Evolutionary conservation across 2,797 vertebrate species (phyloP), one percentile per base, ranked within the genome.

Genomic region (Labroides dimidiatus): DNA sequence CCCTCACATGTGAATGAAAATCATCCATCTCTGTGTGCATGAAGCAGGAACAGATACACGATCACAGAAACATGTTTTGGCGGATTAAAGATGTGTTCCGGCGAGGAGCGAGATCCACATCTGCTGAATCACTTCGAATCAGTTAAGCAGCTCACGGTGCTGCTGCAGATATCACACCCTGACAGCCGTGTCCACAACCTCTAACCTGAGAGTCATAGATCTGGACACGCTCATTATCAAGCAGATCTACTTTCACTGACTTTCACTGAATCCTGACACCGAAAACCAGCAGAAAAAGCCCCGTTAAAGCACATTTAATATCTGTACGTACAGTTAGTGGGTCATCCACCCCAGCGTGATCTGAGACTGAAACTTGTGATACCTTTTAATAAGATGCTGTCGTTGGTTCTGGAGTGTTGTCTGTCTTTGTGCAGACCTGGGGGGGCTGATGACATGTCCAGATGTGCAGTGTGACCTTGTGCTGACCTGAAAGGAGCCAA

Each of bases 41-140:
- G 39, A 42, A 61, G 55, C 33, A 0, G 2, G 14, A 50, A 23
- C 43, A 49, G 57, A 44, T 6, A 23, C 14, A 7, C 44, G 30
- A 15, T 52, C 21, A 37, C 36, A 30, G 43, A 39, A 36, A 14
- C 15, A 17, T 3, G 21, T 23, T 17, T 39, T 33, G 45, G 54
- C 12, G 13, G 57, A 70, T 24, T 19, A 63, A 76, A 65, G 44
- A 53, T 43, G 37, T 42, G 61, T 59, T 24, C 17, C 48, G 49
- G 20, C 33, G 54, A 62, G 33, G 37, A 73, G 69, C 47, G 50
- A 69, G 10, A 69, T 49, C 56, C 65, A 75, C 90, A 91, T 93
- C 88, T 94, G 93, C 55, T 74, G 36, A 84, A 86, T 69, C 68
- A 48, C 56, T 93, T 89, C 24, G 68, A 95, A 94, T 93, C 91